These are phyloP conservation scores for Heliothis virescens DNA, from an alignment of 1,140 invertebrate genomes.

Conservation along the genomic window DNA sequence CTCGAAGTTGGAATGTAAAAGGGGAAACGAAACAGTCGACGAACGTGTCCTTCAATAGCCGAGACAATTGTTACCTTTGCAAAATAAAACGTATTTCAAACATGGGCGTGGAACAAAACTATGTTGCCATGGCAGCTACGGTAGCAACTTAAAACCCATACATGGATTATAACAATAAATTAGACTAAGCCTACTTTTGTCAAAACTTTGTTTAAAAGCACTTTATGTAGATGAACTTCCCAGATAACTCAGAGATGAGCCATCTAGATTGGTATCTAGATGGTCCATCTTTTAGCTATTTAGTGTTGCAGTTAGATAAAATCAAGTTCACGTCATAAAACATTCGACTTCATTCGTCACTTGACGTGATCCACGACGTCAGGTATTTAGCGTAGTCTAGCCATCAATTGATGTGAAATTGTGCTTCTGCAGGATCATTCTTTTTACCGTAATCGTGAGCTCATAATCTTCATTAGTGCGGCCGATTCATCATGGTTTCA, in stretches of 20 bases:
- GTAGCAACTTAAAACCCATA: constrained; percentile 27
- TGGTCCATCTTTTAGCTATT: background rate
- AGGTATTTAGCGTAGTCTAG: background rate
- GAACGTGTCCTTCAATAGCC: background rate
- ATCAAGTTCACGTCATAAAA: constrained; percentile 10
- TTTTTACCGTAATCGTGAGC: constrained; percentile 17
- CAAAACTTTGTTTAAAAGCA: constrained; percentile 8
- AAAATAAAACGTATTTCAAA: constrained; percentile 2
- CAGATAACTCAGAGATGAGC: constrained; percentile 24
- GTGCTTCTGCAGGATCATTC: constrained; percentile 1
- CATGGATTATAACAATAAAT: constrained; percentile 27
- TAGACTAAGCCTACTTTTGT: constrained; percentile 19
- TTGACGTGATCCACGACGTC: constrained; percentile 13
- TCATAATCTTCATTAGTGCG: constrained; percentile 56
- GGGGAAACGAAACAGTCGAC: background rate
- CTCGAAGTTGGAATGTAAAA: constrained; percentile 6
- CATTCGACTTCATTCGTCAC: background rate
- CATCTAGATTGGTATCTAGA: constrained; percentile 29
- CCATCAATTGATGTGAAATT: constrained; percentile 4
- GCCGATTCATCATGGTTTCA: constrained; percentile 57
- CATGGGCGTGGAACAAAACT: constrained; percentile 4
- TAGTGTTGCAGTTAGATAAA: constrained; percentile 9
- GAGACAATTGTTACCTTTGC: background rate
- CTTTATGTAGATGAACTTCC: constrained; percentile 20
- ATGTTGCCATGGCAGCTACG: background rate